These are phyloP conservation scores for Calephelis nemesis DNA, from an alignment of 1,140 invertebrate genomes.

Conservation along the genomic window DNA sequence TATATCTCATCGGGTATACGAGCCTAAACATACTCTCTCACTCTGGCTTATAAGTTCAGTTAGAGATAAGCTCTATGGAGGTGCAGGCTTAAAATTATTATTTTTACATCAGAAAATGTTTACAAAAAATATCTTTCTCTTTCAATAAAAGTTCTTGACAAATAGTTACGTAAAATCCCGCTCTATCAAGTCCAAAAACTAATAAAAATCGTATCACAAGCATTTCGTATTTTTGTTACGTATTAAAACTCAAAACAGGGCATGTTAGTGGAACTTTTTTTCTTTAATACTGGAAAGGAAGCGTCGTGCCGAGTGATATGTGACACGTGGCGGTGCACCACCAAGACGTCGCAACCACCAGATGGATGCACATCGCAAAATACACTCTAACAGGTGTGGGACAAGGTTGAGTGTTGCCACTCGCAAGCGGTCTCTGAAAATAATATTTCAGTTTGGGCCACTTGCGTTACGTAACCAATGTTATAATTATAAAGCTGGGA, in stretches of 20 bases:
- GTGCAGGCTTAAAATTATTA: too few relatives aligned
- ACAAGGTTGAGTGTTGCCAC: constrained; percentile 44
- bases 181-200: constrained; percentile 1
- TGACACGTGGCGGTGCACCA: constrained; percentile 59
- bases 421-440: constrained; percentile 63
- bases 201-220: constrained; percentile 16
- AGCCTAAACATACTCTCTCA: too few relatives aligned
- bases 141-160: too few relatives aligned
- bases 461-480: constrained; percentile 68
- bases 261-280: constrained; percentile 54
- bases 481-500: constrained; percentile 72
- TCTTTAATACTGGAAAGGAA: constrained; percentile 70
- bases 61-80: too few relatives aligned
- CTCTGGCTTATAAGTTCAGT: too few relatives aligned
- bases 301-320: constrained; percentile 70
- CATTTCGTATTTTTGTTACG: constrained; percentile 30
- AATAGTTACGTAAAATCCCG: not conserved
- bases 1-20: too few relatives aligned
- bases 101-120: too few relatives aligned
- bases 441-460: constrained; percentile 72
- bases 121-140: too few relatives aligned
- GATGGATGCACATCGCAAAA: constrained; percentile 39
- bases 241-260: constrained; percentile 38
- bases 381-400: constrained; percentile 45
- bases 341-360: constrained; percentile 44